These are phyloP conservation scores for Eristalis arbustorum DNA, from an alignment of 2,888 invertebrate genomes.

Conservation along the genomic window DNA sequence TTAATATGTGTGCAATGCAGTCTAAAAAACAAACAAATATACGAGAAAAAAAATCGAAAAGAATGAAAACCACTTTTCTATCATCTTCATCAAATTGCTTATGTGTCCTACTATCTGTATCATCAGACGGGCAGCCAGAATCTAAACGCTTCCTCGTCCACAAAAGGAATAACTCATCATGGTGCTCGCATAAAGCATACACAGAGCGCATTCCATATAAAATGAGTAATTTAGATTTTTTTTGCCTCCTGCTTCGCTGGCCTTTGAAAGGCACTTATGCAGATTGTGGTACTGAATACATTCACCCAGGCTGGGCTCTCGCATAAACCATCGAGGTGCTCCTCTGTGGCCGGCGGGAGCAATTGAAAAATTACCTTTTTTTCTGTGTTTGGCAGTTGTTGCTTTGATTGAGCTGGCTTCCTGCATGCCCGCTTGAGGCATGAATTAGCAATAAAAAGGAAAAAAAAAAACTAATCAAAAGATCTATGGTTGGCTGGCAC, in stretches of 20 bases:
- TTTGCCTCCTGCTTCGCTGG: slow-evolving; percentile 38
- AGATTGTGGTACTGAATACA: slow-evolving; percentile 59
- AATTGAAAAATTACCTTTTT: slow-evolving; percentile 66
- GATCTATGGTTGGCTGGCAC: slow-evolving; percentile 40
- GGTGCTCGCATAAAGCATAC: slow-evolving; percentile 13
- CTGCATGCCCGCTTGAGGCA: slow-evolving; percentile 21
- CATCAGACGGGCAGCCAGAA: slow-evolving; percentile 43
- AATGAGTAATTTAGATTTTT: slow-evolving; percentile 48
- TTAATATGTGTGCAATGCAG: slow-evolving; percentile 15
- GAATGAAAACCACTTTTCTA: slow-evolving; percentile 37
- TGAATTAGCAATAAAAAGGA: slow-evolving; percentile 51
- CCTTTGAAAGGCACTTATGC: slow-evolving; percentile 68
- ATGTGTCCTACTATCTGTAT: slow-evolving; percentile 39
- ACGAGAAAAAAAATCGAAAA: slow-evolving; percentile 11
- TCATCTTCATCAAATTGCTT: slow-evolving; percentile 52
- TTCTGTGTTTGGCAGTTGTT: slow-evolving; percentile 42
- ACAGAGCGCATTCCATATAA: slow-evolving; percentile 36
- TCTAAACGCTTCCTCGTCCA: slow-evolving; percentile 60
- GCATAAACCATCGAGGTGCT: slow-evolving; percentile 28
- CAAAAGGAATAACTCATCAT: slow-evolving; percentile 59
- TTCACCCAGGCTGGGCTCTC: slow-evolving; percentile 5
- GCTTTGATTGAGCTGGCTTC: slow-evolving; percentile 55
- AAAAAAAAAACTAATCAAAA: slow-evolving; percentile 52
- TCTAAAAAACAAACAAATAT: not conserved
- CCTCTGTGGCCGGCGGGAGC: slow-evolving; percentile 59